Conservation (phyloP, 2,888 invertebrate species). For the Nipponacmea schrenckii region DNA sequence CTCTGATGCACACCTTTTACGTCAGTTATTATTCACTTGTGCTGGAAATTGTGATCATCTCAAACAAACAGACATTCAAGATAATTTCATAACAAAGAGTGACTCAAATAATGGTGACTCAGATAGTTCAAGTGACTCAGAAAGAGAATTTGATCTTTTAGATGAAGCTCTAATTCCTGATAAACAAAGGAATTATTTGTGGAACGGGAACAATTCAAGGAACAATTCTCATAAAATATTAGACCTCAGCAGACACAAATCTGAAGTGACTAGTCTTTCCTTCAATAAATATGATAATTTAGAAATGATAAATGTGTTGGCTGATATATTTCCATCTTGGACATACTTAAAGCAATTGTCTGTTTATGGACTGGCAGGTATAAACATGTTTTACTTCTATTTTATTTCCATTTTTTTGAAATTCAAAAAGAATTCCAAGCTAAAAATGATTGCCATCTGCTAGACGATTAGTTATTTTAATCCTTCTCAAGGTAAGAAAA, state of each 20-base stretch:
- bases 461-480: no score
- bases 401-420: neutral
- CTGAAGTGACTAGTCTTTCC: neutral
- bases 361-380: constrained; percentile 3
- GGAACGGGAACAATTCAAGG: neutral
- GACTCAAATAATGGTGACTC: neutral
- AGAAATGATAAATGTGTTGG: neutral
- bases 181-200: neutral
- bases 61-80: neutral
- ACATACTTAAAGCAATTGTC: neutral
- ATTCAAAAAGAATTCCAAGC: no score
- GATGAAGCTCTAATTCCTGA: neutral
- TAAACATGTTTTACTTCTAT: no score
- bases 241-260: no score
- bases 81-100: neutral
- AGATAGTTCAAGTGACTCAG: neutral
- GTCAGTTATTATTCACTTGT: neutral
- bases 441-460: no score
- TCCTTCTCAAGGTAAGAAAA: no score
- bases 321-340: neutral
- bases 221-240: neutral
- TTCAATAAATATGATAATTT: neutral
- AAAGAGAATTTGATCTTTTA: neutral
- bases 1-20: neutral
- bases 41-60: neutral